These are phyloP conservation scores for Harlomillsia oculata DNA, from an alignment of 1,140 invertebrate species.

Conservation along the genomic window DNA sequence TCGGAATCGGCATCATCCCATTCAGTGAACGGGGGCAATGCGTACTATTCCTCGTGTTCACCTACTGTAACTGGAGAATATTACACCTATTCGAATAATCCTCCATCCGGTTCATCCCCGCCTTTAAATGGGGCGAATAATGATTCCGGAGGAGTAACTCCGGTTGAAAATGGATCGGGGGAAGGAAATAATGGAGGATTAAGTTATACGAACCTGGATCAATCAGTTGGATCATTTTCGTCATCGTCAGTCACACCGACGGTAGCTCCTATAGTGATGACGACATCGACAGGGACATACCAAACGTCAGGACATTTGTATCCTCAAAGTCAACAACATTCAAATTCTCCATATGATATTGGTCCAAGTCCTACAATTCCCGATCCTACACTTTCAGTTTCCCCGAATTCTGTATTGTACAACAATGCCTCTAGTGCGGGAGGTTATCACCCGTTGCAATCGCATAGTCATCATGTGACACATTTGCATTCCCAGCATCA, in stretches of 20 bases:
- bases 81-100: too few relatives aligned
- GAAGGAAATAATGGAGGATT: too few relatives aligned
- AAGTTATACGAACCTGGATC: conserved; percentile 84
- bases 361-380: conserved; percentile 31
- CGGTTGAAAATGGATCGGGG: too few relatives aligned
- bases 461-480: background rate
- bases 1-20: background rate
- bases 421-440: background rate
- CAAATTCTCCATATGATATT: conserved; percentile 29
- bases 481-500: conserved; percentile 43
- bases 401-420: conserved; percentile 27
- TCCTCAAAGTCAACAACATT: conserved; percentile 13
- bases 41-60: too few relatives aligned
- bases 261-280: too few relatives aligned
- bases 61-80: too few relatives aligned
- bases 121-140: too few relatives aligned
- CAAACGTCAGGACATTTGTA: too few relatives aligned
- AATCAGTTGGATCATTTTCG: too few relatives aligned
- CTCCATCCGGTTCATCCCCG: too few relatives aligned
- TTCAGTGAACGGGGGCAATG: too few relatives aligned
- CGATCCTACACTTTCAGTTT: conserved; percentile 25
- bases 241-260: background rate
- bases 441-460: background rate
- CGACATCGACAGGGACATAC: background rate
- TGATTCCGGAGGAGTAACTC: too few relatives aligned